Evolutionary conservation across 2,888 invertebrate species (phyloP), one percentile per base, ranked within the genome.

Genomic region (Ectemnius continuus): DNA sequence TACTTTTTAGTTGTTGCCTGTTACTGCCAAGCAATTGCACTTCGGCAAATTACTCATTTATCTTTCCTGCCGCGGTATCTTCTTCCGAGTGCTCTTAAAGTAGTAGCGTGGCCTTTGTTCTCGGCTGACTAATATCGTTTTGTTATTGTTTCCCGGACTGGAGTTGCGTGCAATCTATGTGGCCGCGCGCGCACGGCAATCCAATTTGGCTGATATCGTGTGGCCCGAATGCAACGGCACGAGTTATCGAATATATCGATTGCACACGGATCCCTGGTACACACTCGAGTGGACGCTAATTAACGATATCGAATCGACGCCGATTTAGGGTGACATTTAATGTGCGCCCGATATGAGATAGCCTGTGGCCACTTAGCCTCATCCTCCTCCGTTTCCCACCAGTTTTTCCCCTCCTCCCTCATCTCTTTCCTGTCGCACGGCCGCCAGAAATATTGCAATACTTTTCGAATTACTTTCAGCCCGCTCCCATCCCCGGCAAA

Each of bases 171-270:
- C 61, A 56, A 70, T 61, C 70, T 45, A 64, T 52, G 73, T 70
- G 65, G 57, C 69, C 52, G 46, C 62, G 23, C 45, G 62, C 52
- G 46, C 62, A 26, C 45, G 62, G 66, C 75, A 74, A 80, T 80
- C 73, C 82, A 80, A 81, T 75, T 75, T 72, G 73, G 70, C 71
- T 57, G 75, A 75, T 79, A 76, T 67, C 61, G 61, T 13, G 0
- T 13, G 0, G 16, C 16, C 16, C 52, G 52, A 52, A 16, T 61
- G 26, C 52, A 65, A n/a, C 67, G 36, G 57, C 56, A 67, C 11
- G 70, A 72, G 58, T 59, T 64, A 73, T 61, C 74, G 63, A 60
- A 16, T 16, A 16, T 82, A 82, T 82, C 74, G 82, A 82, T 82
- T 70, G 36, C 70, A 45, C 16, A 57, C 62, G 70, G 62, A 67